Conservation (phyloP, 2,888 invertebrate species). For the Thysanoteuthis rhombus region DNA sequence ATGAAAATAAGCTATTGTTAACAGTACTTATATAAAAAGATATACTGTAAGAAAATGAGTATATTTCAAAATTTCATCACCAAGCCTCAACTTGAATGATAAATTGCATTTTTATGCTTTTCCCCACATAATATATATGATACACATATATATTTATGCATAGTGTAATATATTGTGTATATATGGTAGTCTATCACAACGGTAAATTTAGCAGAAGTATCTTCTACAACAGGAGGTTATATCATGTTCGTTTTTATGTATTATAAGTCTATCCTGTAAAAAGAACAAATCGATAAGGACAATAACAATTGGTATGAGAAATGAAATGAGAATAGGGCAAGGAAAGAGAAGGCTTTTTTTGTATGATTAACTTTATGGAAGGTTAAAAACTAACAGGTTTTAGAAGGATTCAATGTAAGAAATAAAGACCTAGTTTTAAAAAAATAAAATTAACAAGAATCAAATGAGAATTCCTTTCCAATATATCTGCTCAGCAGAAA, state of each 20-base stretch:
- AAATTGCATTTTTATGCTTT: background rate
- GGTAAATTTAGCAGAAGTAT: background rate
- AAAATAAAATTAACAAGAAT: background rate
- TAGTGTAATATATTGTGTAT: background rate
- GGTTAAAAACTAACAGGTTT: background rate
- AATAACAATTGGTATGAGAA: background rate
- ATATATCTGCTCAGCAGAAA: background rate
- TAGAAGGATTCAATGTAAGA: background rate
- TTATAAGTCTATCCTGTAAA: background rate
- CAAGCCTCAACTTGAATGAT: background rate
- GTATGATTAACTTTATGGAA: background rate
- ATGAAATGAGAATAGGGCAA: background rate
- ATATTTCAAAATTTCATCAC: background rate
- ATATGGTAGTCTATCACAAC: background rate
- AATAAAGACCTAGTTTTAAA: background rate
- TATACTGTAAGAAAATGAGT: background rate
- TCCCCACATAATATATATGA: background rate
- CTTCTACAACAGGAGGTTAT: background rate
- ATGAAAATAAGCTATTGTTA: background rate
- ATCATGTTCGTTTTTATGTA: background rate
- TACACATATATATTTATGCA: background rate
- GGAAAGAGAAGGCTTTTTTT: background rate
- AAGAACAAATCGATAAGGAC: conserved; percentile 12
- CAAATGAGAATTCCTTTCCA: background rate
- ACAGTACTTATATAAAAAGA: conserved; percentile 1